These are phyloP conservation scores for Muscicapa striata DNA, from an alignment of 2,797 vertebrate genomes.

Conservation along the genomic window DNA sequence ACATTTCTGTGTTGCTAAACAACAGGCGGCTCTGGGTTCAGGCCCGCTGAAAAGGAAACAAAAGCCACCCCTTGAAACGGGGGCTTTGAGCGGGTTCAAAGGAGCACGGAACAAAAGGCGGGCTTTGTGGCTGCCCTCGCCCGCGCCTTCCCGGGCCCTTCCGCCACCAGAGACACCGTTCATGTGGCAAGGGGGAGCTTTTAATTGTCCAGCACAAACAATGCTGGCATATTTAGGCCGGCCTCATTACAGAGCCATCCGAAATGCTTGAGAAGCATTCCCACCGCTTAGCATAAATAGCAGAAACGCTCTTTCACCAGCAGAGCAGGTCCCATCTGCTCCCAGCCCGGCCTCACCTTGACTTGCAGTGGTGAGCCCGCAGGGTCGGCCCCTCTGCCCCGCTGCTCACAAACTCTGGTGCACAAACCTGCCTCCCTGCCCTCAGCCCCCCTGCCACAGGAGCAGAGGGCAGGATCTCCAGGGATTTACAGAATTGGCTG, in stretches of 20 bases:
- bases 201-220: conserved; percentile 91
- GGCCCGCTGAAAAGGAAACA: conserved; percentile 90
- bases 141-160: conserved; percentile 82
- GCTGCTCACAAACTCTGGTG: conserved; percentile 83
- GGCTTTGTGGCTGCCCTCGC: conserved; percentile 89
- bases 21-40: conserved; percentile 87
- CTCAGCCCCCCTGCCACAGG: conserved; percentile 45
- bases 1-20: conserved; percentile 97
- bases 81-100: conserved; percentile 92
- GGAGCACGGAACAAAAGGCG: conserved; percentile 91
- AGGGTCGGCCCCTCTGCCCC: neutral
- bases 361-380: conserved; percentile 83
- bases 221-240: conserved; percentile 89
- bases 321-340: conserved; percentile 97
- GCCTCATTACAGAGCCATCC: conserved; percentile 92
- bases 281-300: conserved; percentile 91
- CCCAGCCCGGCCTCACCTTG: conserved; percentile 92
- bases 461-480: neutral
- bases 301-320: conserved; percentile 90
- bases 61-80: conserved; percentile 91
- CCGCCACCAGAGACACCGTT: conserved; percentile 93
- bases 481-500: neutral
- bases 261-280: conserved; percentile 88
- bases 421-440: conserved; percentile 81
- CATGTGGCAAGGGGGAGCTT: conserved; percentile 94